Evolutionary conservation across 2,797 vertebrate genomes (phyloP).

Genomic region (Champsocephalus esox): DNA sequence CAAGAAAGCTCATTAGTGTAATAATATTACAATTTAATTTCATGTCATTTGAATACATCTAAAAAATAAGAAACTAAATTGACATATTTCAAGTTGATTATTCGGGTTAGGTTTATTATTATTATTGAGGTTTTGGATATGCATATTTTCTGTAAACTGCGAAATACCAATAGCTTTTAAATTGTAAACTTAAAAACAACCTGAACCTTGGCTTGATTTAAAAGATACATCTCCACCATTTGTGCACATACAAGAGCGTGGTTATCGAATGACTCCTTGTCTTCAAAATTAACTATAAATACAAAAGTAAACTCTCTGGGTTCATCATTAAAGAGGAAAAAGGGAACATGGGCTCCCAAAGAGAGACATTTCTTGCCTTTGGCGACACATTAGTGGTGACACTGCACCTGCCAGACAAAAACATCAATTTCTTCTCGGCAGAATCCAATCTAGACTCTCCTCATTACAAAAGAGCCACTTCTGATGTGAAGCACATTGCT

Average conservation of each 20-base stretch:
- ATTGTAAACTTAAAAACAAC: background rate
- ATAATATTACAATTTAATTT: background rate
- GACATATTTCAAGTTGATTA: background rate
- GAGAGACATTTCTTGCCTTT: slow-evolving; percentile 8
- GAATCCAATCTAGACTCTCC: background rate
- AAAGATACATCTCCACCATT: background rate
- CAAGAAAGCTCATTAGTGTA: background rate
- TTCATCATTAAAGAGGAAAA: slow-evolving; percentile 9
- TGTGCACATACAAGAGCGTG: background rate
- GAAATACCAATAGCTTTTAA: background rate
- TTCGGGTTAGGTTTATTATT: background rate
- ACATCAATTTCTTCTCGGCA: background rate
- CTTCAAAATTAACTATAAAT: background rate
- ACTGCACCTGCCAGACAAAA: slow-evolving; percentile 16
- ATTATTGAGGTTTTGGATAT: background rate
- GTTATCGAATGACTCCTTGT: background rate
- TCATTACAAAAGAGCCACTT: slow-evolving; percentile 1
- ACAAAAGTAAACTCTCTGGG: background rate
- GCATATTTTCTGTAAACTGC: background rate
- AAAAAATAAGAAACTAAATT: background rate
- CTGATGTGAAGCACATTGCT: slow-evolving; percentile 3
- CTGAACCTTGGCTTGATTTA: background rate
- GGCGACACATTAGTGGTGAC: background rate
- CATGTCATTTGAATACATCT: background rate
- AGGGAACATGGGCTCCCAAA: background rate